Conservation (phyloP, 2,797 vertebrate species). For the Danio aesculapii region DNA sequence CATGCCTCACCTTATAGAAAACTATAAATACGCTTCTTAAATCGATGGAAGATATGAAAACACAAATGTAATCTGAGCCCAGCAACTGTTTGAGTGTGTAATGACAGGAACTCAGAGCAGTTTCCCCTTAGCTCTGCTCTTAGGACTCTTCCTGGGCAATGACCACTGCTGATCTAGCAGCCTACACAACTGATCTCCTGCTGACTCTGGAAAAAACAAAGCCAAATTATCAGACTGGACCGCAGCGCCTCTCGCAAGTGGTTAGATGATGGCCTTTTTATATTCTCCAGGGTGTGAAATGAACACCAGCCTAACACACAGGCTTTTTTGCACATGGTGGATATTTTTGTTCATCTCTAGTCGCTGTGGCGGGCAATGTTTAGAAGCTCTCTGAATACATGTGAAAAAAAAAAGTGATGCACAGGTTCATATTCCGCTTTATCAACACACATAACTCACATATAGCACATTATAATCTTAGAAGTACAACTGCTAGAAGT, state of each 20-base stretch:
- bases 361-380: background rate
- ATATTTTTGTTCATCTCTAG: slow-evolving; percentile 14
- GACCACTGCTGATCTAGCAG: slow-evolving; percentile 18
- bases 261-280: slow-evolving; percentile 27
- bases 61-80: background rate
- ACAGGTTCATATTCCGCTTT: background rate
- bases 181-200: slow-evolving; percentile 37
- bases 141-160: slow-evolving; percentile 9
- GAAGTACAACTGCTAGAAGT: background rate
- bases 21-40: background rate
- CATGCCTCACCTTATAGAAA: too few relatives aligned
- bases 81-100: slow-evolving; percentile 34
- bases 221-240: slow-evolving; percentile 15
- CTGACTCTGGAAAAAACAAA: slow-evolving; percentile 41
- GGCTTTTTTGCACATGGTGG: slow-evolving; percentile 1
- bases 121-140: background rate
- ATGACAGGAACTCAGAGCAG: slow-evolving; percentile 7
- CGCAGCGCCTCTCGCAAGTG: slow-evolving; percentile 18
- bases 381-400: background rate
- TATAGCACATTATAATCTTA: too few relatives aligned
- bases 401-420: background rate
- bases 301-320: background rate
- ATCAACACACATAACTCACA: too few relatives aligned
- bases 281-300: slow-evolving; percentile 31
- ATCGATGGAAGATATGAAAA: background rate